A percentile compares a stretch with the other conserved stretches of the same genome.
Evolutionary conservation across 2,888 invertebrate genomes (phyloP).

Genomic region (Drosophila picticornis): DNA sequence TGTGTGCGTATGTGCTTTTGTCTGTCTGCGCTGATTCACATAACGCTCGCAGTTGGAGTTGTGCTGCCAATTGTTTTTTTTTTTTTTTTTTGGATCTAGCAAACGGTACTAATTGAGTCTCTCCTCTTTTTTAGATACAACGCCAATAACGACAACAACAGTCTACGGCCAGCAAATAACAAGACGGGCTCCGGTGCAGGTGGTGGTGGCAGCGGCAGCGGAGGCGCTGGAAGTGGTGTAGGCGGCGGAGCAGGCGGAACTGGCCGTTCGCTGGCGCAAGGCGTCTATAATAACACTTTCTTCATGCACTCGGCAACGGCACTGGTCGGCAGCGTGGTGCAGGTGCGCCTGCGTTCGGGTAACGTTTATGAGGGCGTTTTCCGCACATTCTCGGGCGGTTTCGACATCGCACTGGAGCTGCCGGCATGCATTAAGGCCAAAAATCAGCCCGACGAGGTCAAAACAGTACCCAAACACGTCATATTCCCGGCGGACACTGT

Average conservation of each 20-base stretch:
- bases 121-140: constrained; percentile 69
- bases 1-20: constrained; percentile 10
- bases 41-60: neutral
- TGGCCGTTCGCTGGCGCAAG: constrained; percentile 90
- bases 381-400: constrained; percentile 94
- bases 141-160: constrained; percentile 79
- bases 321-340: constrained; percentile 93
- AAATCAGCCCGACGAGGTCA: constrained; percentile 81
- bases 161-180: constrained; percentile 71
- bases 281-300: constrained; percentile 95
- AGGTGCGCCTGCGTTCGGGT: constrained; percentile 93
- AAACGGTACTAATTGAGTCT: constrained; percentile 34
- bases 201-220: constrained; percentile 39
- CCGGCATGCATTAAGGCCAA: constrained; percentile 89
- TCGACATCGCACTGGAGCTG: constrained; percentile 95
- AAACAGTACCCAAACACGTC: constrained; percentile 81
- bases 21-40: constrained; percentile 8
- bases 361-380: constrained; percentile 95
- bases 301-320: constrained; percentile 96
- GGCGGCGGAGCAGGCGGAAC: constrained; percentile 40
- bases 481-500: constrained; percentile 94
- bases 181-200: constrained; percentile 84
- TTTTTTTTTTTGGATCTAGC: neutral
- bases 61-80: neutral
- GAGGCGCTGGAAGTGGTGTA: constrained; percentile 23